Base-by-base conservation (phyloP, 2,888 invertebrate genomes). In the Himalopsyche japonica region DNA sequence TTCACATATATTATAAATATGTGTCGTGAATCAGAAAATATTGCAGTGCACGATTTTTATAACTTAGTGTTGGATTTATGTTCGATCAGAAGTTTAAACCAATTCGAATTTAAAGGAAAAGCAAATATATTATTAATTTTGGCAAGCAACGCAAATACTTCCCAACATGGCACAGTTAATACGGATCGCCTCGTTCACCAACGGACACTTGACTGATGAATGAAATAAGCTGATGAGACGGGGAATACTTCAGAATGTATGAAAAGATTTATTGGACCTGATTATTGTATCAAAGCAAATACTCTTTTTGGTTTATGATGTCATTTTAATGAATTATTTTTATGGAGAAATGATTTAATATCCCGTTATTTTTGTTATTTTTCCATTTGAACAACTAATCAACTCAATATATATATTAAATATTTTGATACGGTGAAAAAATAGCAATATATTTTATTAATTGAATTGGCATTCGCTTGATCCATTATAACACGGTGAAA, bases 201-300 rank as follows among this genome's bases (percentile, higher is more conserved):
- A 27, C 5, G 32, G 79, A 37, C 57, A 37, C 34, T 48, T 80
- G 82, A 84, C 43, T 84, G 80, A 85, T 85, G 82, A 85, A 80
- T 64, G 77, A 83, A 85, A 85, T 82, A 82, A 82, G 78, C 34
- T 80, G 82, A 85, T 82, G 80, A 82, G 81, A 82, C 70, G 43
- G 79, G 48, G 32, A 79, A 70, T 24, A 8, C 57, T 57, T 57
- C 20, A 57, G 10, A 57, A 57, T 57, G 20, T 57, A 57, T 57
- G 24, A 24, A 57, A 57, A 3, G 57, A 20, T 57, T 20, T 57
- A 24, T 57, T 0, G 1, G 0, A 57, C 3, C 6, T 57, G 20
- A 57, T 57, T 57, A 3, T 0, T 20, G 20, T 57, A 57, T 20
- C 57, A 57, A 20, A 1, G n/a, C 1, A 57, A 57, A 49, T n/a